Evolutionary conservation across 2,797 vertebrate species (phyloP), one percentile per base, ranked within the genome.

Genomic region (Carcharodon carcharias): DNA sequence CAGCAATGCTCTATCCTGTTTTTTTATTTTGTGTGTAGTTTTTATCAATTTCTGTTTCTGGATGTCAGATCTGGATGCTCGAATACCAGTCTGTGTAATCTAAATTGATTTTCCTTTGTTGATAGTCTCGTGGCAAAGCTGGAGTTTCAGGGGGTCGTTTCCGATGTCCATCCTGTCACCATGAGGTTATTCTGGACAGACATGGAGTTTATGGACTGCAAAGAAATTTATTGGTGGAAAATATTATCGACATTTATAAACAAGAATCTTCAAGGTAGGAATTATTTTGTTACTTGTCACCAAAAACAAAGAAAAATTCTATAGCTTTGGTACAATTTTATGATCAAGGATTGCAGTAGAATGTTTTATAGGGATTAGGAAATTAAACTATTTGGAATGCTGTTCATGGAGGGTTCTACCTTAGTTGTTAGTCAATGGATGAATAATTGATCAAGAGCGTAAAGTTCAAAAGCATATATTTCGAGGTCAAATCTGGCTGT

Each of bases 201-300:
- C 98, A 98, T 40, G 98, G 98, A 0, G 98, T 98, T 96, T 98
- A 98, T 95, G 98, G 98, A 82, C 97, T 98, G 31, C 98, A 97
- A 92, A 97, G 98, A 4, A 98, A 98, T 97, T 97, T 98, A 96
- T 97, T 98, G 96, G 98, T 98, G 69, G 98, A 98, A 97, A 98
- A 98, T 97, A 98, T 98, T 96, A 98, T 98, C 6, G 98, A 98
- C 40, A 96, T 98, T 96, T 98, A 98, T 98, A 98, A 98, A 95
- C 97, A 98, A 97, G 98, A 98, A 96, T 97, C 97, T 0, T 97
- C 96, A 5, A 97, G 97, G 97, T 98, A 95, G 96, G 95, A 96
- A 63, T 58, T 73, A 95, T 73, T 4, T 77, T 54, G 28, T 73
- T 77, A 54, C 45, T 4, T 3, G 12, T 56, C 94, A 95, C 65